Conservation (phyloP, 2,797 vertebrate species). For the Nothura maculosa region DNA sequence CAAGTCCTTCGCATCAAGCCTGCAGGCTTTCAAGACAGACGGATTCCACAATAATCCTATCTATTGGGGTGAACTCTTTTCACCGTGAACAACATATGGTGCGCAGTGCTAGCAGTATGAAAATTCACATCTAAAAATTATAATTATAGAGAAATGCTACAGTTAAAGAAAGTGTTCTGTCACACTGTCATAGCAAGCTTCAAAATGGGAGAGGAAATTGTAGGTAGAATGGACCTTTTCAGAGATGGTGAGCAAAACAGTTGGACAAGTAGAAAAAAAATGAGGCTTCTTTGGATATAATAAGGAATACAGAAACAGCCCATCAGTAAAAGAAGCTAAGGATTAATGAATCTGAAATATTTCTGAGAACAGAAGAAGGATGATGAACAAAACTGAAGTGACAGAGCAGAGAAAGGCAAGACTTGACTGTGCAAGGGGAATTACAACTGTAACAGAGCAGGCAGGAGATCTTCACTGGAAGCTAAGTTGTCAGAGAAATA, state of each 20-base stretch:
- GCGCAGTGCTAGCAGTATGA: background rate
- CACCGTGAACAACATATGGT: background rate
- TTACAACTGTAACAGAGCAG: background rate
- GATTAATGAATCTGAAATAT: background rate
- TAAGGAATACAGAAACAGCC: background rate
- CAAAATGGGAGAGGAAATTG: constrained; percentile 25
- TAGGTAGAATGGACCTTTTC: constrained; percentile 15
- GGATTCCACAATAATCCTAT: background rate
- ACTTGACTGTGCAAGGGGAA: constrained; percentile 27
- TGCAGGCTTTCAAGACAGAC: background rate
- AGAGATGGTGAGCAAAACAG: background rate
- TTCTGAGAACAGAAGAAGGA: constrained; percentile 7
- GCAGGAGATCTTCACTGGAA: constrained; percentile 18
- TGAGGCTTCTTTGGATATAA: background rate
- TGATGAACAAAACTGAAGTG: constrained; percentile 29
- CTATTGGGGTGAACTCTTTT: background rate
- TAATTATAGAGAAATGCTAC: background rate
- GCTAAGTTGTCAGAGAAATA: constrained; percentile 1
- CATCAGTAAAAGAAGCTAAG: background rate
- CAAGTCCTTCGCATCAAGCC: background rate
- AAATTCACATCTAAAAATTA: background rate
- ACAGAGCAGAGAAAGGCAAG: constrained; percentile 1
- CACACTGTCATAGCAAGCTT: constrained; percentile 7
- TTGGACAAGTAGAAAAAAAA: background rate
- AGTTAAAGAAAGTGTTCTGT: constrained; percentile 8